Percentiles rank a stretch among this genome's conserved stretches.
These are phyloP conservation scores for Tringa solitaria DNA, from an alignment of 2,113 vertebrate genomes.

Conservation along the genomic window DNA sequence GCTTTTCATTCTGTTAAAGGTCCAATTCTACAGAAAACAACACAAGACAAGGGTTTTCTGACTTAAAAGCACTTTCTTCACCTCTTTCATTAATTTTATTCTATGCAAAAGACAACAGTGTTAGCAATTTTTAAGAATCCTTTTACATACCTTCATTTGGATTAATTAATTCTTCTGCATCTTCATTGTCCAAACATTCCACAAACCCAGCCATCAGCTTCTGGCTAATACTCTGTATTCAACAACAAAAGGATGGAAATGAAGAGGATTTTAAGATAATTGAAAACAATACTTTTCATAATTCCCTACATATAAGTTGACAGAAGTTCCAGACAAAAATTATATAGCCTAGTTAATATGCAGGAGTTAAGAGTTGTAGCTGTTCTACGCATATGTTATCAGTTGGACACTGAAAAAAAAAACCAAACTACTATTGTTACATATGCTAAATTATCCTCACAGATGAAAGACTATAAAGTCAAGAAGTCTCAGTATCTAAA, in stretches of 20 bases:
- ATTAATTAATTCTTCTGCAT: conserved; percentile 87
- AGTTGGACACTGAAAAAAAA: background rate
- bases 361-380: background rate
- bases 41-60: background rate
- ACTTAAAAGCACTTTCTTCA: background rate
- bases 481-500: background rate
- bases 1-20: background rate
- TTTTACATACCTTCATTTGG: conserved; percentile 81
- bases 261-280: background rate
- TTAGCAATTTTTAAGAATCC: background rate
- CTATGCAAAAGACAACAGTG: background rate
- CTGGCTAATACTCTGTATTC: conserved; percentile 83
- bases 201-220: conserved; percentile 98
- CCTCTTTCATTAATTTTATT: background rate
- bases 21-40: background rate
- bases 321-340: background rate
- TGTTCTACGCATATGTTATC: background rate
- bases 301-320: background rate
- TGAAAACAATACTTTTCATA: background rate
- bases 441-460: background rate
- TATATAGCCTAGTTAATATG: background rate
- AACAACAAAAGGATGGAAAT: background rate
- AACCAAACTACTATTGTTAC: background rate
- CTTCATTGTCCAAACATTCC: conserved; percentile 94
- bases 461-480: background rate